These are phyloP conservation scores for Eurystomus gularis DNA, from an alignment of 2,113 vertebrate genomes.

Conservation along the genomic window DNA sequence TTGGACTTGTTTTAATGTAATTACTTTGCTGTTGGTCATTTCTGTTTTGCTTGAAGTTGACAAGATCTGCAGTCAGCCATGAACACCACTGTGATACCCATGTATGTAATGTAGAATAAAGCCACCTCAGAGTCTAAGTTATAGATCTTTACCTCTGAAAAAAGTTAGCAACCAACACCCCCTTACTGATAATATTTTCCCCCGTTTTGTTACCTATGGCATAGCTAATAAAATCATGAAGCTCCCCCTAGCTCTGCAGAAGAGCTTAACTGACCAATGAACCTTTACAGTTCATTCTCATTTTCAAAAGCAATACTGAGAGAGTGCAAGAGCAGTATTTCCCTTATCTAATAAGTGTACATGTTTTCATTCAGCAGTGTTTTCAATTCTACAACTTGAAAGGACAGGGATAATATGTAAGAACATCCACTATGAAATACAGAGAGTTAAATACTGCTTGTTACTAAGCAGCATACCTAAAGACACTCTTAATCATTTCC, in stretches of 20 bases:
- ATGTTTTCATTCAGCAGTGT: slow-evolving; percentile 52
- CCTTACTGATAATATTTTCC: neutral
- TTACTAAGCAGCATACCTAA: slow-evolving; percentile 1
- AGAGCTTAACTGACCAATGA: slow-evolving; percentile 69
- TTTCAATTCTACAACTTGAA: slow-evolving; percentile 63
- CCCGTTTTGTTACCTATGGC: neutral
- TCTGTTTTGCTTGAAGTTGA: slow-evolving; percentile 25
- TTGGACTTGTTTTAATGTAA: slow-evolving; percentile 23
- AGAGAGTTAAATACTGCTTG: slow-evolving; percentile 53
- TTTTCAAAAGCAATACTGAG: slow-evolving; percentile 37
- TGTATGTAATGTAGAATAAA: neutral
- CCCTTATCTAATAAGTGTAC: slow-evolving; percentile 49
- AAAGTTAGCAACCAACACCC: neutral
- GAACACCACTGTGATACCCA: neutral
- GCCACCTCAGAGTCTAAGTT: neutral
- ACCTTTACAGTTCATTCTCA: slow-evolving; percentile 63
- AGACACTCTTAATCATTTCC: slow-evolving; percentile 43
- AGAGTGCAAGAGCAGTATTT: slow-evolving; percentile 35
- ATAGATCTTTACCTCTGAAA: neutral
- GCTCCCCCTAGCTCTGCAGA: slow-evolving; percentile 73
- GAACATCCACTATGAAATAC: slow-evolving; percentile 67
- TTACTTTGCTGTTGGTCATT: slow-evolving; percentile 28
- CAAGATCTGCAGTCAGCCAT: neutral
- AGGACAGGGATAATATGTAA: slow-evolving; percentile 62
- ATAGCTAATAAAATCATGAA: slow-evolving; percentile 67